Evolutionary conservation across 2,113 vertebrate genomes (phyloP).

Genomic region (Vulpes lagopus): DNA sequence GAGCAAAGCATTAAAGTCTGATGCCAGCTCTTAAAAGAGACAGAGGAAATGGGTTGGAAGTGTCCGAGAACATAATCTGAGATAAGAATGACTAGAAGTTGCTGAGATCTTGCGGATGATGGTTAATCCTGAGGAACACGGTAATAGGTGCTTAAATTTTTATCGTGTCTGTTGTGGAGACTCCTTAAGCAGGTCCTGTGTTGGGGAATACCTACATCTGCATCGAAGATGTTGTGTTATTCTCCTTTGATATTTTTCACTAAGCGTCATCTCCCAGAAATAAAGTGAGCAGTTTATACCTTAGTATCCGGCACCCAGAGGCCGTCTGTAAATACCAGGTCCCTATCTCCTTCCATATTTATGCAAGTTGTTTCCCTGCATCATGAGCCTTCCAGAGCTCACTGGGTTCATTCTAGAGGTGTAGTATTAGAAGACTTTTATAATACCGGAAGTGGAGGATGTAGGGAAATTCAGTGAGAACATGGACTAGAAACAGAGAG

Average conservation of each 20-base stretch:
- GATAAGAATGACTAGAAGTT: not conserved
- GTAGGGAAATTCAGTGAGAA: not conserved
- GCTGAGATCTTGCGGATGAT: not conserved
- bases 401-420: not conserved
- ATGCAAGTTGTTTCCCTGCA: not conserved
- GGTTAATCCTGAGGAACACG: not conserved
- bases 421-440: not conserved
- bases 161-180: no score
- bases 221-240: not conserved
- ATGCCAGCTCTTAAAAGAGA: not conserved
- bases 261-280: not conserved
- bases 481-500: not conserved
- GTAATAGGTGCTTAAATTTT: fast-evolving
- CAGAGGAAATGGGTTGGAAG: not conserved
- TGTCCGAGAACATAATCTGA: not conserved
- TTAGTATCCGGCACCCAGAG: not conserved
- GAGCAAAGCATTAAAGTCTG: not conserved
- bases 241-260: not conserved
- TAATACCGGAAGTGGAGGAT: not conserved
- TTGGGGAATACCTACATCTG: not conserved
- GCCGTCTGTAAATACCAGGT: not conserved
- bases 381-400: not conserved
- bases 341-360: not conserved
- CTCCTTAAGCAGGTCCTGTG: no score
- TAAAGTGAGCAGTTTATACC: not conserved